Evolutionary conservation across 2,888 invertebrate species (phyloP).

Genomic region (Deilephila porcellus): DNA sequence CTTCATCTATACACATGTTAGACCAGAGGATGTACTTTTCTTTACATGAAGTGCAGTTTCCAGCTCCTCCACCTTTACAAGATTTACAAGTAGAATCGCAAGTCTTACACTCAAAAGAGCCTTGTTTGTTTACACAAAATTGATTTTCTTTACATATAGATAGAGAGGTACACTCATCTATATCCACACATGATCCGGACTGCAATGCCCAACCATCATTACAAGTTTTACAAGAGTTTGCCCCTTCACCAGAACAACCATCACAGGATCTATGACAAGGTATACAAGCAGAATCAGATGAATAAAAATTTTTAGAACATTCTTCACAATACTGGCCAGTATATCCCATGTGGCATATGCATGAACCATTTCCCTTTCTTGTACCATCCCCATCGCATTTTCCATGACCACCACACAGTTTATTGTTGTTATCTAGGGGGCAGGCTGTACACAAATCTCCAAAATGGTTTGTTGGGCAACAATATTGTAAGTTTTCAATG

Average conservation of each 20-base stretch:
- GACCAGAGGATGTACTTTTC: constrained; percentile 56
- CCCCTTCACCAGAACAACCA: constrained; percentile 90
- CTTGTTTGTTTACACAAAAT: constrained; percentile 95
- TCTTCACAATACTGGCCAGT: constrained; percentile 89
- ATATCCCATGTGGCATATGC: constrained; percentile 93
- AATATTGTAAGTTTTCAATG: constrained; percentile 89
- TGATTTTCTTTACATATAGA: constrained; percentile 86
- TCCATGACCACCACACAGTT: constrained; percentile 92
- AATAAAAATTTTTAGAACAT: constrained; percentile 89
- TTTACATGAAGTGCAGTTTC: constrained; percentile 93
- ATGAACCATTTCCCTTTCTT: constrained; percentile 95
- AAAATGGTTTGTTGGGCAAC: constrained; percentile 93
- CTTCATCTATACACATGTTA: constrained; percentile 65
- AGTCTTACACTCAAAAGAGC: constrained; percentile 90
- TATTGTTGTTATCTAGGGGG: constrained; percentile 76
- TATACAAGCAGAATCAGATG: constrained; percentile 88
- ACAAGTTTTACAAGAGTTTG: constrained; percentile 83
- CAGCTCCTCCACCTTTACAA: constrained; percentile 93
- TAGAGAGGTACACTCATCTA: constrained; percentile 90
- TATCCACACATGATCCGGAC: constrained; percentile 90
- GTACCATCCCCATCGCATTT: constrained; percentile 94
- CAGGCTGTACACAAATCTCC: constrained; percentile 92
- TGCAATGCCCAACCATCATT: constrained; percentile 89
- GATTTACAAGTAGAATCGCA: constrained; percentile 93
- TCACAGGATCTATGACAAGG: constrained; percentile 92